phyloP scores from a whole-genome alignment of 2,797 vertebrate species.

The Galago senegalensis region DNA sequence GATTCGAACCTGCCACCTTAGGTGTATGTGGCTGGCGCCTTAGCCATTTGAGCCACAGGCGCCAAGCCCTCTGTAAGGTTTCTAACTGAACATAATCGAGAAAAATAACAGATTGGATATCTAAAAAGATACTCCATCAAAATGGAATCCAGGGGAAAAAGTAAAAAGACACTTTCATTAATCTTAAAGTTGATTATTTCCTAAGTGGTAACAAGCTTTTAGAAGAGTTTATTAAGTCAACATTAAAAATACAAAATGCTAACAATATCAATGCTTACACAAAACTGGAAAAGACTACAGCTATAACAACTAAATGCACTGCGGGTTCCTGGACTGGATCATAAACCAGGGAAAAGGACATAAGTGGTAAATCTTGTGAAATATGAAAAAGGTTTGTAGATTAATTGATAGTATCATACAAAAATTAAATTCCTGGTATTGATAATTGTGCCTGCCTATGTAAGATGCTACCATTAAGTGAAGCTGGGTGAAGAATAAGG shows the following conservation, averaged over 20 bases:
- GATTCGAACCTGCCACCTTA: no score
- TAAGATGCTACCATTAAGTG: neutral
- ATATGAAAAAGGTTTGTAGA: neutral
- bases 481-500: neutral
- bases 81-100: conserved; percentile 4
- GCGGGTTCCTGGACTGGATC: neutral
- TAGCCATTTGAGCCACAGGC: no score
- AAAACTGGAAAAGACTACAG: neutral
- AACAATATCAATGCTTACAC: neutral
- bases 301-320: neutral
- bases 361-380: neutral
- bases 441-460: neutral
- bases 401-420: neutral
- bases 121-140: neutral
- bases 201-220: conserved; percentile 17
- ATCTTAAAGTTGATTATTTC: neutral
- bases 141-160: no score
- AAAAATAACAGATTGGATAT: conserved; percentile 32
- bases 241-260: neutral
- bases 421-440: conserved; percentile 43
- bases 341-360: neutral
- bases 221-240: conserved; percentile 23
- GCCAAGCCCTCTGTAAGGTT: neutral
- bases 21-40: no score
- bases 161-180: conserved; percentile 17